Evolutionary conservation across 2,888 invertebrate genomes (phyloP), one percentile per base, ranked within the genome.

Genomic region (Eledone cirrhosa): DNA sequence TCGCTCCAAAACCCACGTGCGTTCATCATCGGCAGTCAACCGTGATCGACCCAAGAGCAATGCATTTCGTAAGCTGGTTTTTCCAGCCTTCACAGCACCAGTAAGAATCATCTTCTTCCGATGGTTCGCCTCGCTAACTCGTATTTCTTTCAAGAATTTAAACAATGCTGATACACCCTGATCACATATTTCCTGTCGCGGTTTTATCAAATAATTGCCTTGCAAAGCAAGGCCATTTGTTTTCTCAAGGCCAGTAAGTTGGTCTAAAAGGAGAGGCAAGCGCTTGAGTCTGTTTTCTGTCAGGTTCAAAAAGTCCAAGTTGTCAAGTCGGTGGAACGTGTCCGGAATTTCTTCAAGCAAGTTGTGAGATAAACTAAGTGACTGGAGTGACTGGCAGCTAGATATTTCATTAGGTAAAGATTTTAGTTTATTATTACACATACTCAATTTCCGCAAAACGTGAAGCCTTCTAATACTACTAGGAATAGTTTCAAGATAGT

Each of bases 1-100:
- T 53, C 87, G 82, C 74, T 88, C 88, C 81, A 88, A 83, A 2
- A 88, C 88, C 87, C 87, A 87, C 2, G 88, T 88, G n/a, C 88
- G 81, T 78, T 88, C 88, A 81, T 86, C 83, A 74, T 86, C 87
- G 16, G 80, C 84, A 11, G 88, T 86, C 33, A 88, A 84, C 77
- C 84, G 83, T 11, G 88, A 87, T 31, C 82, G 83, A 8, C 87
- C 87, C 29, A 86, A 82, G 77, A 87, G 81, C 59, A 88, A 79
- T 0, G 87, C 88, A 82, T 87, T 86, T 22, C 87, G 82, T 74
- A 88, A 81, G 81, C 87, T 87, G 24, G 88, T 87, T 78, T 88
- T 88, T 11, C 88, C 88, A 11, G 88, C 88, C 77, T 85, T 83
- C 2, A 86, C 86, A 53, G 87, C 86, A 65, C 88, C 88, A 77